Percentiles rank a stretch among this genome's conserved stretches.
phyloP scores from a whole-genome alignment of 1,140 invertebrate genomes.

The Heliconius eleuchia region DNA sequence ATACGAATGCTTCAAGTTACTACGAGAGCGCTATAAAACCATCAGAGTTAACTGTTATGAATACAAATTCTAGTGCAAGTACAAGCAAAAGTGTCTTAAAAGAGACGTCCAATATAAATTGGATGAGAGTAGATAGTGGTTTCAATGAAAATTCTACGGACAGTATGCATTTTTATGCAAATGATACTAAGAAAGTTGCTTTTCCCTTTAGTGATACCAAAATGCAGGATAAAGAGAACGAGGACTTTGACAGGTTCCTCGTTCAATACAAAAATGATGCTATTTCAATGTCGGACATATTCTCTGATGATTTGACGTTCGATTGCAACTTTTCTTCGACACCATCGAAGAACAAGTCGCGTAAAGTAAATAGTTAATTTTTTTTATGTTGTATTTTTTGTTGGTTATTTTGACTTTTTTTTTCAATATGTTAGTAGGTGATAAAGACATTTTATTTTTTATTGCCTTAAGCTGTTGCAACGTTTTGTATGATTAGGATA shows the following conservation, averaged over 20 bases:
- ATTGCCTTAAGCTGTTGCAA: neutral
- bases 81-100: conserved; percentile 60
- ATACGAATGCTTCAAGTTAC: conserved; percentile 70
- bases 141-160: conserved; percentile 78
- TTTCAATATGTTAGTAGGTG: neutral
- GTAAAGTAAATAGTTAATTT: conserved; percentile 51
- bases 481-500: no score
- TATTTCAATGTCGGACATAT: conserved; percentile 76
- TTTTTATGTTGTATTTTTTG: conserved; percentile 11
- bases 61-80: conserved; percentile 56
- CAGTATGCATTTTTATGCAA: conserved; percentile 63
- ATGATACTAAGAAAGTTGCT: conserved; percentile 35
- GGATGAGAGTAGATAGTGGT: conserved; percentile 77
- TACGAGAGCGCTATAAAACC: conserved; percentile 78
- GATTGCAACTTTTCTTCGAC: conserved; percentile 79
- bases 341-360: conserved; percentile 72
- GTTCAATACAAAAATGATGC: conserved; percentile 59
- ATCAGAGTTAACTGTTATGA: conserved; percentile 72
- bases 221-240: conserved; percentile 68
- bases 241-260: conserved; percentile 57
- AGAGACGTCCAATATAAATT: conserved; percentile 73
- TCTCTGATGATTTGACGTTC: conserved; percentile 73
- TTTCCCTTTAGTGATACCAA: conserved; percentile 58
- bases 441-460: neutral
- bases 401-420: neutral